Conservation (phyloP, 2,797 vertebrate genomes). For the Gymnodraco acuticeps region DNA sequence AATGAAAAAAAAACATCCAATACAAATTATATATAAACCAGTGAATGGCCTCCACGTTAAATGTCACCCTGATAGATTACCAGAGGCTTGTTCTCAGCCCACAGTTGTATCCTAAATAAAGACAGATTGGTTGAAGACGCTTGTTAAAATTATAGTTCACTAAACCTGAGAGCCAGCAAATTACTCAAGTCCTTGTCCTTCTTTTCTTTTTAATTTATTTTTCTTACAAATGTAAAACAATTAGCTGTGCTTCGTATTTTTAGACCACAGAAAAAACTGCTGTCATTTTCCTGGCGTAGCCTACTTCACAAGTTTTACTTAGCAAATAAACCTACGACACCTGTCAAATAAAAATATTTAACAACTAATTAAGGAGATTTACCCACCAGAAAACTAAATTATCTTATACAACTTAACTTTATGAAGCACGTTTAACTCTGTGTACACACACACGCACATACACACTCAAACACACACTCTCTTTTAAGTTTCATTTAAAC, state of each 20-base stretch:
- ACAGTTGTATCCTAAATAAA: slow-evolving; percentile 5
- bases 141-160: slow-evolving; percentile 16
- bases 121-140: neutral
- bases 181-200: slow-evolving; percentile 7
- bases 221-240: slow-evolving; percentile 18
- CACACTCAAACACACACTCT: slow-evolving; percentile 1
- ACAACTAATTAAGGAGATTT: slow-evolving; percentile 20
- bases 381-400: slow-evolving; percentile 30
- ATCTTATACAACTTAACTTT: slow-evolving; percentile 24
- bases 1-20: neutral
- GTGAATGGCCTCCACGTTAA: slow-evolving; percentile 20
- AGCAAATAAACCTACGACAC: neutral
- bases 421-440: slow-evolving; percentile 31
- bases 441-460: slow-evolving; percentile 5
- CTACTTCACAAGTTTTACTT: slow-evolving; percentile 17
- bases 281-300: neutral
- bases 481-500: slow-evolving; percentile 34
- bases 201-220: slow-evolving; percentile 1
- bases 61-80: neutral
- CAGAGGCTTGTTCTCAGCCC: neutral
- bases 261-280: neutral
- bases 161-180: slow-evolving; percentile 13
- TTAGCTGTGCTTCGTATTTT: slow-evolving; percentile 19
- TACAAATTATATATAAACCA: neutral
- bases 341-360: slow-evolving; percentile 7